Evolutionary conservation across 2,888 invertebrate species (phyloP), one percentile per base, ranked within the genome.

Genomic region (Nomada ferruginata): DNA sequence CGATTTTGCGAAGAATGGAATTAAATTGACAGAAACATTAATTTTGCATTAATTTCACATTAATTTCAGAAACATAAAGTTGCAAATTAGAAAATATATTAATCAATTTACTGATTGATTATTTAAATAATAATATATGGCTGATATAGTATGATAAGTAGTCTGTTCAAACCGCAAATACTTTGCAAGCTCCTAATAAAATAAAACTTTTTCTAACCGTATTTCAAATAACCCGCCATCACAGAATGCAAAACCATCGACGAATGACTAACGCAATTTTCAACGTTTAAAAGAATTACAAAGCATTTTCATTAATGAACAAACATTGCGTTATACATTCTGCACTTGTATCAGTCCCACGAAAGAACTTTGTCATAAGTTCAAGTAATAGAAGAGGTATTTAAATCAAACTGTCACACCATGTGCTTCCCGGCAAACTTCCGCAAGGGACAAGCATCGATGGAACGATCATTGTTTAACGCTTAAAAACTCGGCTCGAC

Each of bases 371-470:
- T 5, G 18, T 15, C 47, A 47, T 1, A 15, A 26, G 20, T 64
- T 52, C 11, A 29, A 26, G 5, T 0, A 2, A 1, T 11, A 3
- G 36, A 74, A 64, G 15, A 9, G 52, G 23, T 69, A n/a, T 78
- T 78, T 66, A 65, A 60, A 75, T 78, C 64, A 59, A 82, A 70
- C 85, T 90, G 87, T 89, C 80, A 84, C 69, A 60, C 90, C 91
- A 91, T 90, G 91, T 91, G 91, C 89, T 89, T 85, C 84, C 88
- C 88, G 88, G 87, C 82, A 81, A 36, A 79, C 69, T 73, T 77
- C 76, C 76, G 66, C 60, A 61, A 76, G 60, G 57, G 64, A 69
- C 59, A 57, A 60, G 13, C 61, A n/a, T 59, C 59, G n/a, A 63
- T 29, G 26, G n/a, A 57, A 74, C 52, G 61, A 66, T 60, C 50